A percentile compares a stretch with the other conserved stretches of the same genome.
Conservation (phyloP, 1,140 invertebrate genomes). For the Pseudomyrmex pallidus region DNA sequence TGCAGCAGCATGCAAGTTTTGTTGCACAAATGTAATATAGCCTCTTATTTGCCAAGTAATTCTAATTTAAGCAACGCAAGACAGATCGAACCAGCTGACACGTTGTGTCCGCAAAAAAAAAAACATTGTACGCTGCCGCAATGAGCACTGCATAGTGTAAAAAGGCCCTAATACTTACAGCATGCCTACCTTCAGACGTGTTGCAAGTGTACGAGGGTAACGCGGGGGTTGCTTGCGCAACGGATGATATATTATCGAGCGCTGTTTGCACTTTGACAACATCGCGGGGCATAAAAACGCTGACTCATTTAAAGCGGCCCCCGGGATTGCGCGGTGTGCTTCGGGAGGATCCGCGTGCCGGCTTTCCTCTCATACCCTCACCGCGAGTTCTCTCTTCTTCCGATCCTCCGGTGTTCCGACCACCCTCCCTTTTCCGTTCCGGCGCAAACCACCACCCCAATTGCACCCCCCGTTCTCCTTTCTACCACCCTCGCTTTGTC, state of each 20-base stretch:
- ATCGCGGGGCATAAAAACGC: constrained; percentile 86
- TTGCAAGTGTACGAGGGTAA: constrained; percentile 54
- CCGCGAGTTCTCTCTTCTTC: constrained; percentile 55
- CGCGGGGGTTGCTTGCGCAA: constrained; percentile 76
- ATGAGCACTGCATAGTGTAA: too few relatives aligned
- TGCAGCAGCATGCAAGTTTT: too few relatives aligned
- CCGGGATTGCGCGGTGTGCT: constrained; percentile 82
- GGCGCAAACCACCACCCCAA: constrained; percentile 42
- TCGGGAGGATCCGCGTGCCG: constrained; percentile 78
- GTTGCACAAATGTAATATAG: too few relatives aligned
- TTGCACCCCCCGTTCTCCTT: constrained; percentile 66
- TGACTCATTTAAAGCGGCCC: constrained; percentile 86
- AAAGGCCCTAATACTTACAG: constrained; percentile 34
- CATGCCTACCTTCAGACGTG: constrained; percentile 49
- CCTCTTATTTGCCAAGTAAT: too few relatives aligned
- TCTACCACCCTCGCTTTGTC: constrained; percentile 59
- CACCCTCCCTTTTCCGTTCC: constrained; percentile 62
- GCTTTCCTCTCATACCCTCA: constrained; percentile 60
- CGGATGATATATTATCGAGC: constrained; percentile 85
- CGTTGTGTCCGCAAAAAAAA: too few relatives aligned
- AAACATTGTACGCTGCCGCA: too few relatives aligned
- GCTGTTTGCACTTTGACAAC: constrained; percentile 86
- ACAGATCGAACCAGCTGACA: too few relatives aligned
- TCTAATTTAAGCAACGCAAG: too few relatives aligned
- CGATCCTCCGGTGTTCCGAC: constrained; percentile 66